Base-by-base conservation (phyloP, 92 coral and sea anemone species). In the Hydrozoanthus gracilis region DNA sequence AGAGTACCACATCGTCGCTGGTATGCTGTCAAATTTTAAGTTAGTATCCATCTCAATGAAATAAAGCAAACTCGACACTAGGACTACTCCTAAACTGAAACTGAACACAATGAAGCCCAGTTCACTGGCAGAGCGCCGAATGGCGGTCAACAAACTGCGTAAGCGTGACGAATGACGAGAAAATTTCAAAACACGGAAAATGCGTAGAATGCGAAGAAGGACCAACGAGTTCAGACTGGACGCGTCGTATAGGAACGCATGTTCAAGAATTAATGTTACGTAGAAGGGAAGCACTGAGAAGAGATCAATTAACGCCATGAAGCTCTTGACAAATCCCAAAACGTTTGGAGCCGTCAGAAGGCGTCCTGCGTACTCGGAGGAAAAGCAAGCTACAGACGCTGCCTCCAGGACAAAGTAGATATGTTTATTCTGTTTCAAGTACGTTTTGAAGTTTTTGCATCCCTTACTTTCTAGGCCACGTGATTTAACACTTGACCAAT, bases 1-100 rank as follows among this genome's bases (percentile, higher is more conserved):
- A 7, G 98, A 95, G 68, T 97, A 97, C 99, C 99, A 97, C 99
- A 97, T 97, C 5, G 97, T 88, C 54, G 96, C 92, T 44, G 99
- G 99, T 13, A 97, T 95, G 88, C 96, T 94, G 54, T 91, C 46
- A 45, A 95, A 97, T 50, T 93, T 92, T 13, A 89, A 86, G 13
- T 87, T 89, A 55, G 77, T 72, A 9, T 76, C 79, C 49, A 74
- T 66, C 83, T 95, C 99, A 44, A 92, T 88, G 58, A 93, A 94
- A 79, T 86, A 97, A n/a, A 97, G 71, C 65, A 93, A 71, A 73
- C 98, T 95, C 0, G 99, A 97, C 27, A 97, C 89, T 49, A 97
- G 87, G 20, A 91, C 58, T 71, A 97, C 95, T 12, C 97, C 98
- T 3, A 97, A 91, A 18, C 89, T 80, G 35, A 95, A 90, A 50